Base-by-base conservation (phyloP, 2,797 vertebrate species). In the Hozukius guyotensis region DNA sequence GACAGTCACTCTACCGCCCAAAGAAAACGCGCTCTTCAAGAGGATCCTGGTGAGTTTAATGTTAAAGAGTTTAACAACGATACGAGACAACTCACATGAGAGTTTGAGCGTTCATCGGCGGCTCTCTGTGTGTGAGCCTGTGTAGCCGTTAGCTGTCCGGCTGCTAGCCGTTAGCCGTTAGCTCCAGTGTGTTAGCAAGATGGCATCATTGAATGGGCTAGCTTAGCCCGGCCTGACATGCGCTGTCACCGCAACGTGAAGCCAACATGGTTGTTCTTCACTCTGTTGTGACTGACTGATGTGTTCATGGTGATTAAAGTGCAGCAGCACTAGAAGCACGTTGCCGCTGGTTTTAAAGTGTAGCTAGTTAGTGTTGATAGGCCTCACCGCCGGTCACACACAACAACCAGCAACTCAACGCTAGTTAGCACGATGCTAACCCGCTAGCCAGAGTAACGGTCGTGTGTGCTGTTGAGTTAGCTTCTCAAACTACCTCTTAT, bases 11-110 rank as follows among this genome's bases (percentile, higher is more conserved):
- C 93, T 99, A 90, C 98, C 98, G 94, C 98, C 98, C 90, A 99
- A 99, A 93, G 98, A 99, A 94, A 99, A 99, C 87, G 98, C 98
- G 88, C 97, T 99, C 80, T 99, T 99, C 92, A 99, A 99, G 94
- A 96, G 97, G 94, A 99, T 99, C 88, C 73, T 99, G 97, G 98
- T 99, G 91, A 98, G 97, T 92, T 46, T 3, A 4, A 25, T 18
- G 27, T 42, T 38, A n/a, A 11, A 4, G 20, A 64, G 53, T 52
- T n/a, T n/a, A n/a, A n/a, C n/a, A n/a, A n/a, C 8, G 16, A 7
- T 8, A 24, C n/a, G 16, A 1, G 20, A 25, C 32, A 20, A 2
- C 12, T 3, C 64, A 16, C 32, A 12, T 38, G 36, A 5, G 46
- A 12, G 9, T 76, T 78, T 81, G 32, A 8, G 36, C 64, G 10